These are phyloP conservation scores for Sarcophilus harrisii DNA, from an alignment of 2,797 vertebrate species.

Conservation along the genomic window DNA sequence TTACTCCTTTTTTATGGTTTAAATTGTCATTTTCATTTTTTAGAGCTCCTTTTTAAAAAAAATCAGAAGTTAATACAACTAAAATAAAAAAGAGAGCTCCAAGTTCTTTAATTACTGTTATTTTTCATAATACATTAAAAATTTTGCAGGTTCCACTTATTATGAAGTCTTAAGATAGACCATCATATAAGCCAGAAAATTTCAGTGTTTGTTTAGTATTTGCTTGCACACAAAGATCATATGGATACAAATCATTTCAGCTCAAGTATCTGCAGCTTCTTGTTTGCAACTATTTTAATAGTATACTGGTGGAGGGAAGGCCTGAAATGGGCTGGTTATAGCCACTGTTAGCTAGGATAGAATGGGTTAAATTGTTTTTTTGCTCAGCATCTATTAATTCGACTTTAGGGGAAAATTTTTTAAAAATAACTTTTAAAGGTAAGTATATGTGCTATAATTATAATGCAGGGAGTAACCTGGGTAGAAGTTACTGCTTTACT, in stretches of 20 bases:
- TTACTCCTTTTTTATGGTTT: background rate
- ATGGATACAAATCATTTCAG: background rate
- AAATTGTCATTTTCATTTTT: background rate
- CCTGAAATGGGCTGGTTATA: background rate
- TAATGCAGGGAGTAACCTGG: background rate
- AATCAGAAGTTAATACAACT: background rate
- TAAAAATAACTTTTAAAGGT: background rate
- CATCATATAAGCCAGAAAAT: background rate
- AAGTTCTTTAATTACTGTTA: conserved; percentile 3
- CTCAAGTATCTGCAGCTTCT: background rate
- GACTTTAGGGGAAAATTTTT: background rate
- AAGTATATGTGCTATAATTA: background rate
- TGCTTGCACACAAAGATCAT: background rate
- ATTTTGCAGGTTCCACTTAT: background rate
- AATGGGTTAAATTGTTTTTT: background rate
- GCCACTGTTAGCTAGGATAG: background rate
- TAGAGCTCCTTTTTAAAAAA: background rate
- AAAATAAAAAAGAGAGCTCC: background rate
- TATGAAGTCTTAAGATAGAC: background rate
- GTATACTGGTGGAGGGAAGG: background rate
- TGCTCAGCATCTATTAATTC: background rate
- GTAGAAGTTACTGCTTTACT: background rate
- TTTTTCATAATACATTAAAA: conserved; percentile 2
- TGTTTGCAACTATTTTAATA: background rate
- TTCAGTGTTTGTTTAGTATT: background rate